A percentile compares a stretch with the other conserved stretches of the same genome.
These are phyloP conservation scores for Cryptomyrus ogoouensis DNA, from an alignment of 2,113 vertebrate species.

Conservation along the genomic window DNA sequence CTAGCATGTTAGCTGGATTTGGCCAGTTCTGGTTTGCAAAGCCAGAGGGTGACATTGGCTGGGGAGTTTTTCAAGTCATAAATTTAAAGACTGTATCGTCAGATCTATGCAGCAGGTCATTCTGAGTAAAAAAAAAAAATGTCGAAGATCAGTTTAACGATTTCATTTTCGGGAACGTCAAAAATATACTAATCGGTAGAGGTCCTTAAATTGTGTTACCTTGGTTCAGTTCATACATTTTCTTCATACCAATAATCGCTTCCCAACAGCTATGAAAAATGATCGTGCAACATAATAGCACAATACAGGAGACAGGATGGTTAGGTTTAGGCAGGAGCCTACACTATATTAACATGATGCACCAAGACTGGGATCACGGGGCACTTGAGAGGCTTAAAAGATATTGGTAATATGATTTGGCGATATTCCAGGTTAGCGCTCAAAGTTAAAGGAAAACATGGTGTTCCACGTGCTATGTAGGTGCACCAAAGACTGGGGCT, in stretches of 20 bases:
- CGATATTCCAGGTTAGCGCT: neutral
- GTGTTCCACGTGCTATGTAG: neutral
- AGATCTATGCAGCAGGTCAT: neutral
- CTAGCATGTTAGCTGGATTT: neutral
- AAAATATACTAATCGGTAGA: neutral
- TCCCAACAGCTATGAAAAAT: neutral
- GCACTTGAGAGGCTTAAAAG: neutral
- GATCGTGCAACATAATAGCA: neutral
- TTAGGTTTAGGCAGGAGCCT: no score
- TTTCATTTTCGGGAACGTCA: neutral
- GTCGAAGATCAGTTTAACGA: neutral
- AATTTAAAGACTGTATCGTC: neutral
- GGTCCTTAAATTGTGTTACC: neutral
- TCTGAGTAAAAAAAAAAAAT: neutral
- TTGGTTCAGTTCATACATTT: neutral
- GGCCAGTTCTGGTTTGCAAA: neutral
- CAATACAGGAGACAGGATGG: no score
- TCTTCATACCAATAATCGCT: neutral
- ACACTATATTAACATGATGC: no score
- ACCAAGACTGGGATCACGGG: neutral
- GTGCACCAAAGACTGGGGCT: neutral
- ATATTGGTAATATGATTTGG: neutral
- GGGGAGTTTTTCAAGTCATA: neutral
- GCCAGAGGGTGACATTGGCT: neutral
- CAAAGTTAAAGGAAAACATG: neutral